Evolutionary conservation across 2,888 invertebrate species (phyloP), one percentile per base, ranked within the genome.

Genomic region (Xestia c-nigrum): DNA sequence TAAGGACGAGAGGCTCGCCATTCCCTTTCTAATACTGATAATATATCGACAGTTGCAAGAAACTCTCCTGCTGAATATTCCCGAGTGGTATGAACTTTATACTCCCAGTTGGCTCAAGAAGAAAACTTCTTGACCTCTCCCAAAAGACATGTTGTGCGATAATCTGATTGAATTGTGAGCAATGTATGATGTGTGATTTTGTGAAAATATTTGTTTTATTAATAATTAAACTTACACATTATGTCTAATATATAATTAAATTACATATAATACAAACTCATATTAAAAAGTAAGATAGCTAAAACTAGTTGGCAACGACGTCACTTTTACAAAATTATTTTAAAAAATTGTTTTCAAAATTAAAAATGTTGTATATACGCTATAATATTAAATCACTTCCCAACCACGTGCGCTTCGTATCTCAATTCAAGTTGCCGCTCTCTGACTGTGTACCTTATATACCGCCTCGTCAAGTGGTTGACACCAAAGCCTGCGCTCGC

Each of bases 11-110:
- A 97, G 98, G 84, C 96, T 98, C 68, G 98, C 98, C n/a, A 97
- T 98, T 87, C 98, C 98, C 52, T 97, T 98, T 87, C 97, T 98
- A 80, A 96, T 97, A 61, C 95, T 98, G 5, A 97, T 98, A 93
- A 97, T 98, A 68, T 98, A 98, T 92, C 97, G 98, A 77, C 98
- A 98, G 91, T 92, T 98, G 82, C 97, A 98, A 90, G 97, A 98
- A 90, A 98, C 97, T 75, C 92, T 98, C 43, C 91, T 95, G 72
- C 93, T 95, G 78, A 96, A 97, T 92, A 95, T 97, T 89, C 97
- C 98, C 71, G 95, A 96, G 85, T 97, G 97, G 97, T 91, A 97
- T 76, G 89, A 87, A 75, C 92, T 91, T 74, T 92, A 95, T 87
- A 93, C 94, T 79, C 96, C 96, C 69, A 91, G 86, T 86, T 96